Evolutionary conservation across 2,888 invertebrate species (phyloP).

Genomic region (Scaptomyza flava): DNA sequence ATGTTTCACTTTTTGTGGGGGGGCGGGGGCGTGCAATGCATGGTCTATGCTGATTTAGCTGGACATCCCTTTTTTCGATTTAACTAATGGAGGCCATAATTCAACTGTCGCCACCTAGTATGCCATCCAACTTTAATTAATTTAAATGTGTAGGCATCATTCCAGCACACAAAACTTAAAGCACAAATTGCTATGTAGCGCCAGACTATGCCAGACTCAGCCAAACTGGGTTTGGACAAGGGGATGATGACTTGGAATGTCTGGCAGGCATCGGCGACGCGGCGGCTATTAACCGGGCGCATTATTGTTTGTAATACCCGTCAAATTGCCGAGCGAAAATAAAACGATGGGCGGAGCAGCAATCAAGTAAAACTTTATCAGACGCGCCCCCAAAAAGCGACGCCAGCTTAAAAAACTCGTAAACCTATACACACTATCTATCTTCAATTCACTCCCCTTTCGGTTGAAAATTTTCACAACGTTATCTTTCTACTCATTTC

Average conservation of each 20-base stretch:
- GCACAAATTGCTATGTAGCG: slow-evolving; percentile 11
- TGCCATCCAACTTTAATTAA: slow-evolving; percentile 57
- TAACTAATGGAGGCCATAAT: slow-evolving; percentile 67
- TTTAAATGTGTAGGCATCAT: slow-evolving; percentile 37
- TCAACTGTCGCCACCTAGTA: slow-evolving; percentile 34
- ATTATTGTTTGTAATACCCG: slow-evolving; percentile 64
- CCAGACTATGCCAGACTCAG: slow-evolving; percentile 17
- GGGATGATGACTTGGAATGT: slow-evolving; percentile 28
- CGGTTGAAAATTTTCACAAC: slow-evolving; percentile 36
- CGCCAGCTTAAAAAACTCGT: slow-evolving; percentile 16
- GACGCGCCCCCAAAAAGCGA: slow-evolving; percentile 39
- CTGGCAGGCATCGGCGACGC: slow-evolving; percentile 47
- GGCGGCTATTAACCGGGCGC: slow-evolving; percentile 61
- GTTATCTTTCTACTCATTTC: slow-evolving; percentile 32
- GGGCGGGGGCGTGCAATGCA: slow-evolving; percentile 8
- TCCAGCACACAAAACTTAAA: slow-evolving; percentile 12
- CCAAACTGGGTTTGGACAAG: not conserved
- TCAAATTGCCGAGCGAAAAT: slow-evolving; percentile 28
- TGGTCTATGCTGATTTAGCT: slow-evolving; percentile 32
- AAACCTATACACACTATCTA: not conserved
- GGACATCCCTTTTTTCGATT: slow-evolving; percentile 54
- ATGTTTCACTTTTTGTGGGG: slow-evolving; percentile 4
- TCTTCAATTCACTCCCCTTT: slow-evolving; percentile 9
- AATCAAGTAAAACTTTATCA: slow-evolving; percentile 42
- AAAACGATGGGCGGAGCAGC: slow-evolving; percentile 20